These are phyloP conservation scores for Apamea anceps DNA, from an alignment of 2,888 invertebrate species.

Conservation along the genomic window DNA sequence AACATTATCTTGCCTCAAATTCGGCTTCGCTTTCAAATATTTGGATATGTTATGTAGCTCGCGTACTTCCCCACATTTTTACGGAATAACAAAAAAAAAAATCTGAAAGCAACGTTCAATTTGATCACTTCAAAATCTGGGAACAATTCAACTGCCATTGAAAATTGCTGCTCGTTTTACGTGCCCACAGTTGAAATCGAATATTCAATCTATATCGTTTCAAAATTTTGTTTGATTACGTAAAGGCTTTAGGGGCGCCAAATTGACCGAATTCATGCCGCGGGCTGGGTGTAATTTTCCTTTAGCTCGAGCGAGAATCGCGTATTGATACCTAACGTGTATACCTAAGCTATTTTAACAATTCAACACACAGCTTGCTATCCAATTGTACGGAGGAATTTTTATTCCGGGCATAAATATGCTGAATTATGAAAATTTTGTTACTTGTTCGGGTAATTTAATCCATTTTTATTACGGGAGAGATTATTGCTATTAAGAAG, in stretches of 20 bases:
- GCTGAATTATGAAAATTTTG: conserved; percentile 41
- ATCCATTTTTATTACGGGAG: conserved; percentile 11
- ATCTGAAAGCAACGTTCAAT: conserved; percentile 20
- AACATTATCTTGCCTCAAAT: conserved; percentile 36
- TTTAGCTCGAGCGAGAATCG: conserved; percentile 57
- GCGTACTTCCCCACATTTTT: conserved; percentile 13
- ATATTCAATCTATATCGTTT: conserved; percentile 65
- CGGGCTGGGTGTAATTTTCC: conserved; percentile 62
- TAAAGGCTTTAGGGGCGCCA: conserved; percentile 62
- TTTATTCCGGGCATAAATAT: conserved; percentile 51
- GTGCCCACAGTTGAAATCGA: conserved; percentile 53
- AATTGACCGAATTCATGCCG: conserved; percentile 68
- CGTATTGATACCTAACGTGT: conserved; percentile 62
- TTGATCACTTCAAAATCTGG: conserved; percentile 55
- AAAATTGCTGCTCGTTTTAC: conserved; percentile 44
- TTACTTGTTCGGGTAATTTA: conserved; percentile 25
- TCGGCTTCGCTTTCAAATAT: conserved; percentile 23
- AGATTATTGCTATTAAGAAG: conserved; percentile 5
- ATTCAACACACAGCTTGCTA: conserved; percentile 63
- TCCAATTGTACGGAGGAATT: conserved; percentile 56
- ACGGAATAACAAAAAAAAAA: conserved; percentile 21
- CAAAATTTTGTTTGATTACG: conserved; percentile 68
- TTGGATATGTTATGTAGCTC: conserved; percentile 8
- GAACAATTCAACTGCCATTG: conserved; percentile 52
- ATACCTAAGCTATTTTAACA: conserved; percentile 62